A percentile compares a stretch with the other conserved stretches of the same genome.
Conservation (phyloP, 2,797 vertebrate species). For the Darevskia mixta region DNA sequence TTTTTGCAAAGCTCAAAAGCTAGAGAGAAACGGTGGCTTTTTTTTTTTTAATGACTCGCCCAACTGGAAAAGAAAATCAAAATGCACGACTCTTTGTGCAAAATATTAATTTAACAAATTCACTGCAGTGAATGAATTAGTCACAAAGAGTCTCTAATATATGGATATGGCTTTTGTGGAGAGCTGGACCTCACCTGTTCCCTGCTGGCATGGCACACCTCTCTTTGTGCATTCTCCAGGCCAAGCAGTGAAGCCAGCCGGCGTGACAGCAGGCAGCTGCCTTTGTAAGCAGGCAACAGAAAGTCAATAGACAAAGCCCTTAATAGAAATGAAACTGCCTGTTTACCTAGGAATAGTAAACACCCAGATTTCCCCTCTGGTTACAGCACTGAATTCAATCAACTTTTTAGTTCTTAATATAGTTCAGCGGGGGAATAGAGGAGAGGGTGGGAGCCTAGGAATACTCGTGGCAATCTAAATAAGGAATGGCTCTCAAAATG, state of each 20-base stretch:
- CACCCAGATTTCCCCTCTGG: conserved; percentile 8
- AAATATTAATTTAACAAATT: not conserved
- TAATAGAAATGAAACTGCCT: conserved; percentile 5
- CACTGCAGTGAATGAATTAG: not conserved
- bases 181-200: not conserved
- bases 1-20: not conserved
- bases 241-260: not conserved
- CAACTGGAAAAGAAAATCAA: not conserved
- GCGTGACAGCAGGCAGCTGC: not conserved
- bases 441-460: not conserved
- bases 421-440: conserved; percentile 11
- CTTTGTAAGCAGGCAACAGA: conserved; percentile 13
- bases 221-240: conserved; percentile 7
- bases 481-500: not conserved
- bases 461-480: conserved; percentile 19
- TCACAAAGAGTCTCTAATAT: not conserved
- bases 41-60: not conserved
- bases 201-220: not conserved
- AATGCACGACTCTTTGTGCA: not conserved
- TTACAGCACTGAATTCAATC: conserved; percentile 19
- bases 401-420: conserved; percentile 33
- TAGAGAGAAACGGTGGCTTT: not conserved
- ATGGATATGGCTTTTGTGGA: not conserved
- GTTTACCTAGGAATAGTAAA: conserved; percentile 24
- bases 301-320: conserved; percentile 22